Percentiles rank a stretch among this genome's conserved stretches.
Conservation (phyloP, 1,140 invertebrate species). For the Achatina immaculata region DNA sequence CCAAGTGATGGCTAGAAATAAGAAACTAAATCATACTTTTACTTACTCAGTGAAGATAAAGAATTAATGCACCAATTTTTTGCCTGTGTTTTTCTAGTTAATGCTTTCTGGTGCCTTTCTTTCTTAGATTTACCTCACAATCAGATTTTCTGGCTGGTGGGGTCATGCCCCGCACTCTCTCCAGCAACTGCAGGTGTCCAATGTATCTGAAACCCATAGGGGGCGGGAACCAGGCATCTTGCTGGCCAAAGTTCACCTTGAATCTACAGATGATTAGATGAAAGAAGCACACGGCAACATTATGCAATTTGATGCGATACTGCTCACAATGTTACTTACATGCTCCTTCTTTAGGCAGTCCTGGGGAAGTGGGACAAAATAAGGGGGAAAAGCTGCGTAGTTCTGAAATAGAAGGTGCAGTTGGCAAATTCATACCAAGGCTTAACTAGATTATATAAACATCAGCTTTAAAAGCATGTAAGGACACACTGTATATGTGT, state of each 20-base stretch:
- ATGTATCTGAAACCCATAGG: slow-evolving; percentile 75
- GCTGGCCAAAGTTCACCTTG: slow-evolving; percentile 87
- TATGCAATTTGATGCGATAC: slow-evolving; percentile 21
- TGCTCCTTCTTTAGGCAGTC: neutral
- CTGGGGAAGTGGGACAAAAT: neutral
- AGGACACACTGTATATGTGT: too few species aligned
- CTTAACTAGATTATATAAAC: too few species aligned
- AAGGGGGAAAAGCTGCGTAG: neutral
- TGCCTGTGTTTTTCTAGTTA: too few species aligned
- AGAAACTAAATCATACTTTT: too few species aligned
- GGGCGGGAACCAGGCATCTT: slow-evolving; percentile 73
- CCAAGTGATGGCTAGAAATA: too few species aligned
- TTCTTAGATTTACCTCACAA: slow-evolving; percentile 82
- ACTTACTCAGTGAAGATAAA: too few species aligned
- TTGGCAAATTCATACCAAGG: too few species aligned
- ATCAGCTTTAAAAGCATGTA: too few species aligned
- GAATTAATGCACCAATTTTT: too few species aligned
- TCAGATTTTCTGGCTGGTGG: slow-evolving; percentile 80
- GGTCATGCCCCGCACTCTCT: slow-evolving; percentile 78
- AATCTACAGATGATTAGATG: slow-evolving; percentile 74
- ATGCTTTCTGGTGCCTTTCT: slow-evolving; percentile 16
- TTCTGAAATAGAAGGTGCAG: too few species aligned
- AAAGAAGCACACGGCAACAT: slow-evolving; percentile 35
- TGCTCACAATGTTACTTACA: slow-evolving; percentile 14
- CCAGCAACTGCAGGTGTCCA: slow-evolving; percentile 76